Base-by-base conservation (phyloP, 2,113 vertebrate species). In the Stomatorhinus ivindoensis region DNA sequence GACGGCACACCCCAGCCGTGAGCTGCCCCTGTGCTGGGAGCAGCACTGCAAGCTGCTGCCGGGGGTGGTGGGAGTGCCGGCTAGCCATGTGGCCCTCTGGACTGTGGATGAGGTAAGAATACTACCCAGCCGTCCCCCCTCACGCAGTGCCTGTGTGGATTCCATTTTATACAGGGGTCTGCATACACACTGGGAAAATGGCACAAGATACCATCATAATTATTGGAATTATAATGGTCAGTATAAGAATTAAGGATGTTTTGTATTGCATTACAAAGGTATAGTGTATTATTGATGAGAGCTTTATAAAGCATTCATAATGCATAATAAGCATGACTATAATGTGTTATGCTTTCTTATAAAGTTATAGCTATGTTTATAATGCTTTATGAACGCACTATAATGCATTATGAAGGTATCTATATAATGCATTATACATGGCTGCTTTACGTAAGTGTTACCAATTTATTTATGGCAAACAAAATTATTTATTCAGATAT, bases 31-130 rank as follows among this genome's bases (percentile, higher is more conserved):
- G 0, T 93, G 92, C 89, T 94, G 95, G 92, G 94, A 96, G 88
- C 93, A 96, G 21, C 93, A 93, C 91, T 90, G 92, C 65, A 96
- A 96, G 92, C 92, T 96, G 46, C 91, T 96, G 87, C 95, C 95
- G 0, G 95, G 93, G 0, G 94, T 97, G 76, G 90, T 89, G 0
- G 89, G 93, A 0, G 90, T 95, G 65, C 93, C 93, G 4, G 91
- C 93, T 1, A 93, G 89, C 0, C 73, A 90, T 0, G 95, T 96
- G 39, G 91, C 92, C 24, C 92, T 93, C 82, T 97, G 96, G 96
- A 96, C 91, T 0, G 93, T 93, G 76, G 94, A 96, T 46, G 93
- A 96, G 96, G 96, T 96, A 90, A 90, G 92, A 2, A 17, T 21
- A 53, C 47, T 15, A 35, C 35, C 55, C 84, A 6, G 35, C 58